A percentile compares a stretch with the other conserved stretches of the same genome.
These are phyloP conservation scores for Macropis europaea DNA, from an alignment of 2,888 invertebrate genomes.

Conservation along the genomic window DNA sequence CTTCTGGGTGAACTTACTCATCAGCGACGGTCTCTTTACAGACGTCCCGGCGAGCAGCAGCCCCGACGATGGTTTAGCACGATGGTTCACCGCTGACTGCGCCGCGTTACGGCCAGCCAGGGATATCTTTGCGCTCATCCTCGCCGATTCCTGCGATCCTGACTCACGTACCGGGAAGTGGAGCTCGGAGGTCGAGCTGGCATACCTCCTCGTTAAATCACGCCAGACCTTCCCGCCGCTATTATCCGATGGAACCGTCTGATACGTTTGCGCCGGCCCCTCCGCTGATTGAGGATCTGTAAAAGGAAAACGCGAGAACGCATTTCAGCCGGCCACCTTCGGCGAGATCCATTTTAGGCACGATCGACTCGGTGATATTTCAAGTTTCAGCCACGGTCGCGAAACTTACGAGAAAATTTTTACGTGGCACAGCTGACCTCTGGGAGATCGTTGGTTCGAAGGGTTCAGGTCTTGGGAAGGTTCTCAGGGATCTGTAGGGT, in stretches of 20 bases:
- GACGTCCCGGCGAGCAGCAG: slow-evolving; percentile 51
- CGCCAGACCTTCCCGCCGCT: slow-evolving; percentile 15
- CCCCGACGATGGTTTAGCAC: slow-evolving; percentile 53
- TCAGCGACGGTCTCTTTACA: slow-evolving; percentile 56
- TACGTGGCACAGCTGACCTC: no score
- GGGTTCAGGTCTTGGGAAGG: no score
- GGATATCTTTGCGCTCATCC: slow-evolving; percentile 74
- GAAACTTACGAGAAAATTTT: no score
- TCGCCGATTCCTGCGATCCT: slow-evolving; percentile 63
- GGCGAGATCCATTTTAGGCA: not conserved
- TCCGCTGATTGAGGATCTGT: slow-evolving; percentile 16
- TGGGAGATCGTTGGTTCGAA: no score
- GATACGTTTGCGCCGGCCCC: not conserved
- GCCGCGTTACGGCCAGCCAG: slow-evolving; percentile 57
- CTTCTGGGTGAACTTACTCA: slow-evolving; percentile 49
- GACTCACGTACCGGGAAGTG: slow-evolving; percentile 72
- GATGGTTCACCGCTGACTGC: slow-evolving; percentile 71
- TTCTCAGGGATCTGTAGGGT: no score
- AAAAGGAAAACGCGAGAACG: not conserved
- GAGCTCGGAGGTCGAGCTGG: slow-evolving; percentile 46
- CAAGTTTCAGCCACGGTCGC: no score
- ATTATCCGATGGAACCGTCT: not conserved
- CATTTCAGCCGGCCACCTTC: no score
- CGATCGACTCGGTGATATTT: not conserved
- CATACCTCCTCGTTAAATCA: slow-evolving; percentile 45